Base-by-base conservation (phyloP, 2,797 vertebrate species). In the Eulemur rubriventer region DNA sequence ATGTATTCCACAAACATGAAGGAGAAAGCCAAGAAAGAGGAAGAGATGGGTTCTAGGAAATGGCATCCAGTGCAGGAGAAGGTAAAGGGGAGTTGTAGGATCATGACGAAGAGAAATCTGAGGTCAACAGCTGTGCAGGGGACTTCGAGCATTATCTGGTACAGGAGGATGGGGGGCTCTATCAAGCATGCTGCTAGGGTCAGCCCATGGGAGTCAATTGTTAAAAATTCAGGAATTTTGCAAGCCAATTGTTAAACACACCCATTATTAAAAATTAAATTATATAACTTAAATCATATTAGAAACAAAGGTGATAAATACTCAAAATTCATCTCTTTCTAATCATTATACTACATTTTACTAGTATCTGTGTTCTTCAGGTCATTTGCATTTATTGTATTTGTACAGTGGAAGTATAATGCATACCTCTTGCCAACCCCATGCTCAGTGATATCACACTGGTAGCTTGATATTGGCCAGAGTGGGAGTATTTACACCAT, bases 291-390 rank as follows among this genome's bases (percentile, higher is more conserved):
- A 59, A 70, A 82, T n/a, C n/a, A 26, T 72, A 65, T 59, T 73
- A 79, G 38, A 96, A 80, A 83, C 22, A 50, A 76, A 79, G 22
- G 12, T 26, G 14, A 89, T 30, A 61, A 67, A 41, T 65, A n/a
- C 50, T 48, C 24, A 75, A 91, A n/a, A 50, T 70, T 70, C 43
- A 78, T 22, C 72, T 59, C 43, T 91, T 85, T n/a, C 35, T 81
- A 38, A 48, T 78, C 30, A 59, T n/a, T 41, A 69, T 33, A 18
- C 35, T 65, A 11, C 26, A 22, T 79, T 84, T 67, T 46, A 79
- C 38, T 81, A 63, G 10, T 75, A 38, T 28, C 14, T 81, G 22
- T 82, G 48, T 59, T 80, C 78, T 50, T 70, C 41, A 52, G 24
- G 57, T 67, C 33, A 20, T 41, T 52, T 33, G 48, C 3, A 6